A percentile compares a stretch with the other conserved stretches of the same genome.
Conservation (phyloP, 2,797 vertebrate species). For the Oreochromis mossambicus region DNA sequence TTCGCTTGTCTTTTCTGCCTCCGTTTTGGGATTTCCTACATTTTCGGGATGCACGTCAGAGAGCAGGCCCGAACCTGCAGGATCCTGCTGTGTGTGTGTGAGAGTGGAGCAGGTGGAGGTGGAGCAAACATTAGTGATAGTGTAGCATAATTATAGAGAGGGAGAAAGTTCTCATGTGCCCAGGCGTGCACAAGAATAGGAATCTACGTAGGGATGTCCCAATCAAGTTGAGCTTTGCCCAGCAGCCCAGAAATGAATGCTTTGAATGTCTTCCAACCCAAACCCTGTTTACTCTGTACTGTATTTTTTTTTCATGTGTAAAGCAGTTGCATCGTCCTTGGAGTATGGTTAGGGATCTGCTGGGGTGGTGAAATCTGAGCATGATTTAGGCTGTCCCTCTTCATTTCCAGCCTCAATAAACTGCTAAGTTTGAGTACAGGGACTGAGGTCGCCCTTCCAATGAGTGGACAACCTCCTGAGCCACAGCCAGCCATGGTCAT, state of each 20-base stretch:
- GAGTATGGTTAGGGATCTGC: background rate
- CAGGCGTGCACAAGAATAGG: constrained; percentile 10
- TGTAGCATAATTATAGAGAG: constrained; percentile 12
- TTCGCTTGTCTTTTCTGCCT: background rate
- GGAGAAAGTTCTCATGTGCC: background rate
- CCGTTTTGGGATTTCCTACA: constrained; percentile 1
- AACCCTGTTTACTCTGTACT: background rate
- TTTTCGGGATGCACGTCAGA: background rate
- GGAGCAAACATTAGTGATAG: background rate
- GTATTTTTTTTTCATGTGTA: background rate
- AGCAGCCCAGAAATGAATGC: background rate
- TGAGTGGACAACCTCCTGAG: background rate
- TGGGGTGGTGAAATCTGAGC: background rate
- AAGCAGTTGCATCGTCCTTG: background rate
- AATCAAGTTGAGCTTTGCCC: background rate
- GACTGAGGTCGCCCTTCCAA: background rate
- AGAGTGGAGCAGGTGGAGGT: background rate
- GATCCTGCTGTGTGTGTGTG: background rate
- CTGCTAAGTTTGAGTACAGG: background rate
- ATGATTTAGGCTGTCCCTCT: background rate
- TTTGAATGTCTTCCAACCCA: constrained; percentile 9
- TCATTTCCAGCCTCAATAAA: background rate
- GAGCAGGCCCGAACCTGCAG: constrained; percentile 29
- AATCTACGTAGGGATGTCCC: background rate
- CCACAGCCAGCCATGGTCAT: background rate